Base-by-base conservation (phyloP, 2,797 vertebrate species). In the Gymnopithys bicolor region DNA sequence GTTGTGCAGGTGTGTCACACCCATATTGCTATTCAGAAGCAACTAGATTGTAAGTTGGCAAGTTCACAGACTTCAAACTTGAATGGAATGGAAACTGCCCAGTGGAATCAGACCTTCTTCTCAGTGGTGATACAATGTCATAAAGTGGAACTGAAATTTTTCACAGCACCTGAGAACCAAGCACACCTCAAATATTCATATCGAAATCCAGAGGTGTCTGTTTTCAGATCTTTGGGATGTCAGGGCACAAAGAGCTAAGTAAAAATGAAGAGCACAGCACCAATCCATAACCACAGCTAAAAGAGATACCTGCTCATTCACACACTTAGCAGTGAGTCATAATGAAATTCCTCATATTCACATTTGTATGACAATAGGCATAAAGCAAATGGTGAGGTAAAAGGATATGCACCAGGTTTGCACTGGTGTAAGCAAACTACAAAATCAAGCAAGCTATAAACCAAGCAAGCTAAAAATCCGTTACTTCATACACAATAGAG, bases 381-480 rank as follows among this genome's bases (percentile, higher is more conserved):
- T 63, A 87, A 90, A 73, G 23, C 9, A 93, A 53, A 91, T 39
- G 30, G 24, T 84, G 79, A 88, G 76, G 66, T 76, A 91, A 96
- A 94, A 89, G 32, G 76, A 94, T 52, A 64, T 73, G 63, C 58
- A 78, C 41, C 43, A 87, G 37, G 19, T 80, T 66, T 95, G 41
- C 71, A 87, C 46, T 32, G 71, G 33, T 87, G 53, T 66, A 92
- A 94, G 88, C 75, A 87, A 90, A 46, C 30, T 67, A 23, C 48
- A 88, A 43, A 76, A 66, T 69, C 24, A 90, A 71, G 63, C 51
- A 93, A 81, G n/a, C 66, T 91, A 64, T 28, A 43, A 76, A 66
- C 66, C 22, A 90, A 68, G 59, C 43, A 95, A 80, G 32, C 66
- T 91, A 66, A 75, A 91, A 89, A 75, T 89, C 41, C 77, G 89